Percentiles rank a stretch among this genome's conserved stretches.
Conservation (phyloP, 1,140 invertebrate species). For the Glossosoma conforme region DNA sequence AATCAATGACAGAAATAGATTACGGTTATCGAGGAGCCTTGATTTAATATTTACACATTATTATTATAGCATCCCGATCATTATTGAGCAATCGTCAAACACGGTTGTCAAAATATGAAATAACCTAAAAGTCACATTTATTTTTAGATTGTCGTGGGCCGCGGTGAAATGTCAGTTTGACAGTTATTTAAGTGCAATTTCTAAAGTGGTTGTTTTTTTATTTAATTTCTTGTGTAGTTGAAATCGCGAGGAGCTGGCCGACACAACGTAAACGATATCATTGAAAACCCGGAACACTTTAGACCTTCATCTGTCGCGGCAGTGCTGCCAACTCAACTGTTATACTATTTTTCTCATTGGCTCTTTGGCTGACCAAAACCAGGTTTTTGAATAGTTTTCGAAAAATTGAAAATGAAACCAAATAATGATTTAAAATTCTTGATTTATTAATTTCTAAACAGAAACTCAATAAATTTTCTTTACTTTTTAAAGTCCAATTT, state of each 20-base stretch:
- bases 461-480: too few species aligned
- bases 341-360: background rate
- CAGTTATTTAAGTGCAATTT: background rate
- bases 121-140: conserved; percentile 17
- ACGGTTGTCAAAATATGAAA: conserved; percentile 22
- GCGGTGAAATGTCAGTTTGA: background rate
- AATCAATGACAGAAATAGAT: too few species aligned
- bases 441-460: too few species aligned
- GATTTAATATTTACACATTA: conserved; percentile 13
- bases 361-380: too few species aligned
- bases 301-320: conserved; percentile 4
- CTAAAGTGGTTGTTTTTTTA: background rate
- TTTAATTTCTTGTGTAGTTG: background rate
- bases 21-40: too few species aligned
- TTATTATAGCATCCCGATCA: conserved; percentile 3
- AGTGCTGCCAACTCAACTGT: background rate
- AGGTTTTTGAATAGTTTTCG: too few species aligned
- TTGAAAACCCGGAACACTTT: conserved; percentile 7
- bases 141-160: background rate
- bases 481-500: too few species aligned
- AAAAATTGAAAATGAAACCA: too few species aligned
- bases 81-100: background rate
- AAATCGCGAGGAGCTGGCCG: background rate
- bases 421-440: too few species aligned
- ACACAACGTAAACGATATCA: conserved; percentile 5